These are phyloP conservation scores for Semotilus atromaculatus DNA, from an alignment of 2,797 vertebrate species.

Conservation along the genomic window DNA sequence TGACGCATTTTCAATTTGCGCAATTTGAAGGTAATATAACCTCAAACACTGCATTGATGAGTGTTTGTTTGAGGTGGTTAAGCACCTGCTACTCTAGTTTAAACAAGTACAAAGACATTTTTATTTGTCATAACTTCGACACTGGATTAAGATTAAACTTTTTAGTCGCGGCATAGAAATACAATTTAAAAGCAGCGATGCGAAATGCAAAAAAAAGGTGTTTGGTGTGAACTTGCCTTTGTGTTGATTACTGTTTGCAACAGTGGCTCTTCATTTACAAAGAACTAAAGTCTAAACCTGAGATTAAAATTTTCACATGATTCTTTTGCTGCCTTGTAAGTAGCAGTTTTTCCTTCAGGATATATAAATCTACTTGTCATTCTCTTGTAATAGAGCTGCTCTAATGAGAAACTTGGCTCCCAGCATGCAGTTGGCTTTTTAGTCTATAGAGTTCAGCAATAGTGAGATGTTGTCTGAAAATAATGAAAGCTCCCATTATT, in stretches of 20 bases:
- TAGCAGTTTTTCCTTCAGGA: background rate
- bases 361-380: conserved; percentile 2
- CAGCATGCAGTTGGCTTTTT: conserved; percentile 27
- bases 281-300: background rate
- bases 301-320: background rate
- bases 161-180: background rate
- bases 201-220: background rate
- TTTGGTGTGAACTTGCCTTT: background rate
- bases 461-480: conserved; percentile 11
- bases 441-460: conserved; percentile 25
- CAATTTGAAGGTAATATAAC: too few relatives aligned
- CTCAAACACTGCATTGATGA: too few relatives aligned
- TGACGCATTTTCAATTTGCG: too few relatives aligned
- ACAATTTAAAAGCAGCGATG: background rate
- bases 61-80: too few relatives aligned
- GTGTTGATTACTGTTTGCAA: background rate
- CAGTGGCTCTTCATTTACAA: background rate
- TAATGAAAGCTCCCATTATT: conserved; percentile 23
- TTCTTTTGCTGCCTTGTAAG: background rate
- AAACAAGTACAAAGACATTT: too few relatives aligned
- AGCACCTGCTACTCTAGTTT: too few relatives aligned
- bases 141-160: too few relatives aligned
- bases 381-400: conserved; percentile 41
- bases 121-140: too few relatives aligned
- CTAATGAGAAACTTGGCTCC: conserved; percentile 42